Percentiles rank a stretch among this genome's conserved stretches.
Evolutionary conservation across 2,113 vertebrate genomes (phyloP).

Genomic region (Crotalus tigris): DNA sequence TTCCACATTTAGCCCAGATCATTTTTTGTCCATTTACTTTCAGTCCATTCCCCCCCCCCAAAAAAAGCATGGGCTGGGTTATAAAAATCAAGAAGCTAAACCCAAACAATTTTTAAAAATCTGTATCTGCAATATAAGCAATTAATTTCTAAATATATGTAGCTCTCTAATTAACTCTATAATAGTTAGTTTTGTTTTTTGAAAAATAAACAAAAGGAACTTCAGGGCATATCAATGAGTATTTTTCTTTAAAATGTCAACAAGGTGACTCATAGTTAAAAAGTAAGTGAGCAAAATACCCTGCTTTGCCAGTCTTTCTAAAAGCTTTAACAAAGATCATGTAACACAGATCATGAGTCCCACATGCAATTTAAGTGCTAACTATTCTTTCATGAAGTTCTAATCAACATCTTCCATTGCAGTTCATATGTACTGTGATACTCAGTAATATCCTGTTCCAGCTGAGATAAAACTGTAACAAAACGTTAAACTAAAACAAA

Average conservation of each 20-base stretch:
- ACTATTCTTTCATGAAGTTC: neutral
- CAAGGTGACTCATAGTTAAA: neutral
- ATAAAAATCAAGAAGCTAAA: neutral
- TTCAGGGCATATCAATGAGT: neutral
- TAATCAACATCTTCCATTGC: neutral
- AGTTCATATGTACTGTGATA: neutral
- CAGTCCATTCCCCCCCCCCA: neutral
- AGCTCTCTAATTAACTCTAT: no score
- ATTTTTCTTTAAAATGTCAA: neutral
- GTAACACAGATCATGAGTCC: neutral
- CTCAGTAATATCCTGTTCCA: neutral
- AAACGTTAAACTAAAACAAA: neutral
- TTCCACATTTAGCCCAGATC: neutral
- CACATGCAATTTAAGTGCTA: neutral
- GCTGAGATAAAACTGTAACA: neutral
- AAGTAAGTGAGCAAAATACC: neutral
- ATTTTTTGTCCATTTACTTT: neutral
- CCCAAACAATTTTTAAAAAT: neutral
- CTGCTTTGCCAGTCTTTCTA: neutral
- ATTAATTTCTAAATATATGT: neutral
- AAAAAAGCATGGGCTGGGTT: neutral
- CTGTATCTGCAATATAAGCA: neutral
- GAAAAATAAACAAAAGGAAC: no score
- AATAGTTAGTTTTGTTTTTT: no score
- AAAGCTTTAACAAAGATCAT: neutral